Base-by-base conservation (phyloP, 2,888 invertebrate genomes). In the Matsumyia berberina region DNA sequence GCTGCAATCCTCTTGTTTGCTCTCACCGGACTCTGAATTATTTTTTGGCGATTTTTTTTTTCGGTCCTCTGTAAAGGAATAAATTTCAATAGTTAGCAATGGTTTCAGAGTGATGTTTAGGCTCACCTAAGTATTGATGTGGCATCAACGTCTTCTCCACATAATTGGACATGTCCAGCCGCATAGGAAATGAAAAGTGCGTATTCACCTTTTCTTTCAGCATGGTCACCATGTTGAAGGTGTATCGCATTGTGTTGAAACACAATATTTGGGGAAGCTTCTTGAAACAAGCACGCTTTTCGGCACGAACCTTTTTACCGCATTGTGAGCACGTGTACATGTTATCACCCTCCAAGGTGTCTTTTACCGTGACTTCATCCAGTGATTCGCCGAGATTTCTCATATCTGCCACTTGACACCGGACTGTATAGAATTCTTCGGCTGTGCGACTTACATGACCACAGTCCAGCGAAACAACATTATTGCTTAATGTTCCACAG, bases 251-350 rank as follows among this genome's bases (percentile, higher is more conserved):
- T 0, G 98, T 98, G 92, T 98, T 98, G 91, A 98, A 98, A 90
- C 98, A 98, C 24, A 98, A 92, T 83, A 98, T 98, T 86, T 96
- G 96, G 0, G 98, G 98, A 29, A 98, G 93, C 89, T 97, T 97
- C 91, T 97, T 98, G 91, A 98, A 98, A 90, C 98, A 98, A 0
- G 98, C 98, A 86, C 97, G 93, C 91, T 98, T 98, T 91, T 98
- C 98, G 0, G 98, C 98, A 53, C 98, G 93, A 49, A 98, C 98
- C 94, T 98, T 98, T 89, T 96, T 96, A 5, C 97, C 96, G 90
- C 98, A 98, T 88, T 97, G 97, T 11, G 97, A 97, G 91, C 98
- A 98, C 0, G 98, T 98, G 91, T 98, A 98, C 96, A 98, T 98
- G 91, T 98, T 98, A 92, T 98, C 98, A 53, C 98, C 98, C 91